Base-by-base conservation (phyloP, 2,797 vertebrate species). In the Parotocinclus haroldoi region DNA sequence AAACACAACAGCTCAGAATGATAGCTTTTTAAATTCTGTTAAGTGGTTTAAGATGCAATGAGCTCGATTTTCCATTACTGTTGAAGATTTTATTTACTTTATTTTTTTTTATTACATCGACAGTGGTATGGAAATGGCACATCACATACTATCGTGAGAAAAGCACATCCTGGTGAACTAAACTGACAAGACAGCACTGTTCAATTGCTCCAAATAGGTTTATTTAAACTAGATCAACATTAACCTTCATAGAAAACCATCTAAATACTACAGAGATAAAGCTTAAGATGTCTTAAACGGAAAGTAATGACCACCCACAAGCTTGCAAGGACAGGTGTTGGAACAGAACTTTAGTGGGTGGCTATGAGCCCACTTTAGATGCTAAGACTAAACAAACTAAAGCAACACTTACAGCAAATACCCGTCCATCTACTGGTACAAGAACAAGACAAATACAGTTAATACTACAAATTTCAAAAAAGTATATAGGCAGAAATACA, bases 1-100 rank as follows among this genome's bases (percentile, higher is more conserved):
- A 71, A 70, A 76, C 53, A 68, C 53, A 63, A 71, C 49, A 42
- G 58, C 16, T 45, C 59, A 45, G 38, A 70, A 58, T 50, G 38
- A 54, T 14, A 65, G 37, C 44, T 10, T 45, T 56, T 19, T 51
- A 44, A 50, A 66, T 14, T 56, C 19, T 37, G 38, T 55, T 55
- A 61, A 72, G 51, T 72, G 63, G 10, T 56, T 51, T 57, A 57
- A 72, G 19, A 42, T 42, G 51, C 58, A 49, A 51, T 66, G 58
- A 61, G 58, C 14, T 50, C 10, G 7, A 51, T 54, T 72, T 72
- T 72, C 63, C 69, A 56, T 13, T 45, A 50, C 9, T n/a, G n/a
- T 42, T 66, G 18, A 48, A 9, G 3, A 36, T 27, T n/a, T n/a
- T n/a, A n/a, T n/a, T n/a, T n/a, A n/a, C n/a, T n/a, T n/a, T 27